Conservation (phyloP, 2,113 vertebrate genomes). For the Syngnathus scovelli region DNA sequence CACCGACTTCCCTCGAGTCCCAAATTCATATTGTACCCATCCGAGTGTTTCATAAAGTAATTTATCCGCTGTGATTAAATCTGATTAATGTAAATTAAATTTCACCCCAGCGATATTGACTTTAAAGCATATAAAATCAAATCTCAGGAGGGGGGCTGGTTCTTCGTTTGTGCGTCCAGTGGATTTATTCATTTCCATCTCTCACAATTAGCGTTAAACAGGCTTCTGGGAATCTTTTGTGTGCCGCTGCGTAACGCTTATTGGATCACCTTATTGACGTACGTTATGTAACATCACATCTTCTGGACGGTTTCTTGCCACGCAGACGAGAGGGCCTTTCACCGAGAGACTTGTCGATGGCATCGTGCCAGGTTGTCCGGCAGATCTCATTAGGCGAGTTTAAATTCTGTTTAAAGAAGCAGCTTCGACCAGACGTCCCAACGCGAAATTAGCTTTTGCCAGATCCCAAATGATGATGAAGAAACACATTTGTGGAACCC, state of each 20-base stretch:
- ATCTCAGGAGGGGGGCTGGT: constrained; percentile 54
- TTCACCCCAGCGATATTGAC: constrained; percentile 38
- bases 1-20: constrained; percentile 35
- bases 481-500: not conserved
- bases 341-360: constrained; percentile 8
- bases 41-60: constrained; percentile 52
- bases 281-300: constrained; percentile 2
- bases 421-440: constrained; percentile 35
- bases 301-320: not conserved
- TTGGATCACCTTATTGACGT: constrained; percentile 37
- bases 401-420: constrained; percentile 12
- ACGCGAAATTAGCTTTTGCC: constrained; percentile 24
- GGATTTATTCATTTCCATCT: constrained; percentile 46
- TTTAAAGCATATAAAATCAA: constrained; percentile 58
- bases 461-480: constrained; percentile 35
- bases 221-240: constrained; percentile 51
- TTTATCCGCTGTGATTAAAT: constrained; percentile 53
- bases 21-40: constrained; percentile 41
- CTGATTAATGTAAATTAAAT: constrained; percentile 51
- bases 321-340: constrained; percentile 8
- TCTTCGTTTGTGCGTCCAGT: constrained; percentile 54
- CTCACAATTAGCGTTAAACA: constrained; percentile 36
- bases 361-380: constrained; percentile 28
- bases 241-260: constrained; percentile 30
- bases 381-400: constrained; percentile 41